Evolutionary conservation across 2,888 invertebrate species (phyloP).

Genomic region (Panopea generosa): DNA sequence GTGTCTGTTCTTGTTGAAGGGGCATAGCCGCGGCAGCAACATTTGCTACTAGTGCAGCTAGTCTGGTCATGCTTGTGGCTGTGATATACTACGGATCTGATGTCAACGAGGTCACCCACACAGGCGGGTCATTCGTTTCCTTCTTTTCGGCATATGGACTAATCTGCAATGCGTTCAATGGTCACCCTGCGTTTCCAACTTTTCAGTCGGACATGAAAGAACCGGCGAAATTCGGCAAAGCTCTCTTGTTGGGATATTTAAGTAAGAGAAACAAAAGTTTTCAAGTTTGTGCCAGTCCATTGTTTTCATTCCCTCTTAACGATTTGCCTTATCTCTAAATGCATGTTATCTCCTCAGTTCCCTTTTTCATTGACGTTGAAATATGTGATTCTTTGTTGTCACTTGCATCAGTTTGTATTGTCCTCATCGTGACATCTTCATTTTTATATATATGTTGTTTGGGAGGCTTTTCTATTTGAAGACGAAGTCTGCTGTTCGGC

Average conservation of each 20-base stretch:
- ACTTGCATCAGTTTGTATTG: too few relatives aligned
- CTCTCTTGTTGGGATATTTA: constrained; percentile 90
- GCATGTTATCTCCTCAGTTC: not conserved
- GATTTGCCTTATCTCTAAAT: not conserved
- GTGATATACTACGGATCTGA: constrained; percentile 87
- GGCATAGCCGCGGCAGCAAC: constrained; percentile 89
- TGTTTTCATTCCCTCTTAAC: too few relatives aligned
- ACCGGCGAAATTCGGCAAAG: constrained; percentile 90
- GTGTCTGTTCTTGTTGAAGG: constrained; percentile 86
- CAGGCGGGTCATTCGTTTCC: constrained; percentile 86
- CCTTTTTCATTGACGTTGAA: too few relatives aligned
- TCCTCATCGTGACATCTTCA: too few relatives aligned
- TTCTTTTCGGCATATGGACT: constrained; percentile 90
- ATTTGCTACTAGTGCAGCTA: constrained; percentile 88
- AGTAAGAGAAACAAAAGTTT: too few relatives aligned
- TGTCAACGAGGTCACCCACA: constrained; percentile 27
- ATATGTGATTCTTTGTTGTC: too few relatives aligned
- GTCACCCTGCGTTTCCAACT: constrained; percentile 91
- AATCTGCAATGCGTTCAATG: constrained; percentile 90
- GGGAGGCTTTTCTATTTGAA: too few relatives aligned
- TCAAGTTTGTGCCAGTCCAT: too few relatives aligned
- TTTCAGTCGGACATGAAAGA: constrained; percentile 96
- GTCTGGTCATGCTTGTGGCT: constrained; percentile 88
- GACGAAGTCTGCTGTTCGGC: too few relatives aligned
- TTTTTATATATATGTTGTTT: too few relatives aligned